Evolutionary conservation across 2,797 vertebrate species (phyloP).

Genomic region (Typhlichthys subterraneus): DNA sequence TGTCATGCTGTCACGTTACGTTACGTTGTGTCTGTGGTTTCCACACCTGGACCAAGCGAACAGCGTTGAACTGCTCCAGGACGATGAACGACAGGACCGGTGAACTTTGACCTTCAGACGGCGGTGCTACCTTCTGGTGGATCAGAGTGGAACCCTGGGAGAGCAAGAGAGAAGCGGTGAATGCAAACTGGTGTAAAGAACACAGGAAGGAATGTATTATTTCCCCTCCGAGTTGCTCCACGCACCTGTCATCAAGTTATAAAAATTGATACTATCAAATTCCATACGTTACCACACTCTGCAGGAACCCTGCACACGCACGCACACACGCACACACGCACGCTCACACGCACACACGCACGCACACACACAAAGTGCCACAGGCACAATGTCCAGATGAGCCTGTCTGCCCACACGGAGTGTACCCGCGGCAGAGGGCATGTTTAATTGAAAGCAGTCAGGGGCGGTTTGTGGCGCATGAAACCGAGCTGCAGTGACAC

Average conservation of each 20-base stretch:
- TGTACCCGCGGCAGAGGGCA: constrained; percentile 20
- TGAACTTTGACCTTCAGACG: constrained; percentile 84
- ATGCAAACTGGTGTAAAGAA: neutral
- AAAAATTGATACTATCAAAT: too few relatives aligned
- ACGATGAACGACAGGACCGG: constrained; percentile 88
- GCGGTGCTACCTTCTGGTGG: constrained; percentile 89
- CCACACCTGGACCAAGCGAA: constrained; percentile 86
- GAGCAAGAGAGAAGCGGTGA: neutral
- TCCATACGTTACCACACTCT: too few relatives aligned
- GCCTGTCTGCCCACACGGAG: constrained; percentile 15
- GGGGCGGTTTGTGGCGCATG: constrained; percentile 43
- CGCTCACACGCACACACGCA: neutral
- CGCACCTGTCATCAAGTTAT: too few relatives aligned
- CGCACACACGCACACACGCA: constrained; percentile 3
- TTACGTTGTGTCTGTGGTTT: neutral
- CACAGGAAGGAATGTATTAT: too few relatives aligned
- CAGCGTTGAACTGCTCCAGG: constrained; percentile 90
- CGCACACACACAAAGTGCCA: neutral
- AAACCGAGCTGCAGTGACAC: constrained; percentile 15
- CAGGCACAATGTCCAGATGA: too few relatives aligned
- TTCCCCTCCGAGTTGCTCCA: too few relatives aligned
- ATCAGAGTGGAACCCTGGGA: constrained; percentile 89
- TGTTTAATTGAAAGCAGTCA: constrained; percentile 42
- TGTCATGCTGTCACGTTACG: too few relatives aligned
- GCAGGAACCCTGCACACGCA: neutral